These are phyloP conservation scores for Blastobasis lacticolella DNA, from an alignment of 2,888 invertebrate species.

Conservation along the genomic window DNA sequence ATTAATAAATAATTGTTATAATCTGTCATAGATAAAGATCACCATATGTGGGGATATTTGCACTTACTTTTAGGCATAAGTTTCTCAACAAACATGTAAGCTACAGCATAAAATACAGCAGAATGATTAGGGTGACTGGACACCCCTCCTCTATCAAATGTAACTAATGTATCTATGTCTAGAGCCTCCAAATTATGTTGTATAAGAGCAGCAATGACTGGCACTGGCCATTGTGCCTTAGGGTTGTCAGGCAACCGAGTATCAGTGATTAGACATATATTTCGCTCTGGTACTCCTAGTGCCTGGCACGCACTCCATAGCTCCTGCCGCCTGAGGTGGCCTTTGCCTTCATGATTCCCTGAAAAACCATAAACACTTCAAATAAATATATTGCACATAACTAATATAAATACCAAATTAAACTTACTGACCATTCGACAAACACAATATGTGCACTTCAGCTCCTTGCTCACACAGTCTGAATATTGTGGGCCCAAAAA, in stretches of 20 bases:
- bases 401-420: not conserved
- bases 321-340: constrained; percentile 80
- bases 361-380: constrained; percentile 17
- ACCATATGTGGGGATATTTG: not conserved
- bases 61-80: constrained; percentile 82
- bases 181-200: constrained; percentile 79
- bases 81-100: constrained; percentile 84
- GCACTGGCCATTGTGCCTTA: constrained; percentile 81
- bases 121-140: constrained; percentile 95
- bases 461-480: constrained; percentile 78
- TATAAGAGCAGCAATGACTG: constrained; percentile 56
- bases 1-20: not conserved
- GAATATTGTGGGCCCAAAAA: constrained; percentile 93
- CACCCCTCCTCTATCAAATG: constrained; percentile 95
- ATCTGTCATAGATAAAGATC: not conserved
- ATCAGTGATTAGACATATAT: constrained; percentile 82
- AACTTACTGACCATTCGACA: constrained; percentile 82
- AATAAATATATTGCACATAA: not conserved
- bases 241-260: constrained; percentile 86
- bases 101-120: constrained; percentile 87
- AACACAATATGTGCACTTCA: constrained; percentile 86
- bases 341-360: constrained; percentile 81
- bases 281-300: constrained; percentile 85
- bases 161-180: constrained; percentile 88
- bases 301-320: constrained; percentile 85